Evolutionary conservation across 2,888 invertebrate genomes (phyloP), one percentile per base, ranked within the genome.

Genomic region (Penaeus monodon): DNA sequence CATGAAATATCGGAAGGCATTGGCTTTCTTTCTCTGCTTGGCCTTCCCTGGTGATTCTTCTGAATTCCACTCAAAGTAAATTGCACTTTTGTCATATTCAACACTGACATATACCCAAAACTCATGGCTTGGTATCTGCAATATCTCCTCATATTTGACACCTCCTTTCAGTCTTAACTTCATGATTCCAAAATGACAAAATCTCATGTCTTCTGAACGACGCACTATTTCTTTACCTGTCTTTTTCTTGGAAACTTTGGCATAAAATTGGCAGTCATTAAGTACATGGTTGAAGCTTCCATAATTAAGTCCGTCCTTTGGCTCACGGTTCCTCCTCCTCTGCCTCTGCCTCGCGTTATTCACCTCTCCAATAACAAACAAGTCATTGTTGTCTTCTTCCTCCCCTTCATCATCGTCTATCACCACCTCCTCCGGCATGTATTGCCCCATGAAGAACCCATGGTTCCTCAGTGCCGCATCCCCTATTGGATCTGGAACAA

Each of bases 101-200:
- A 90, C 81, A 89, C 91, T 91, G 0, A 92, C 90, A 89, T 92
- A 92, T 73, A 92, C 81, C 91, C 91, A 92, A 84, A 91, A 92
- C 79, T 91, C 91, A 73, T 1, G 38, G 12, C 73, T 57, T 27
- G 84, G 86, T 76, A 84, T 82, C 33, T 81, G 63, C 38, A 27
- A 20, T 17, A 89, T 12, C 7, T 76, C 79, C 44, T 84, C 78
- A 70, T 64, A 22, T 33, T 66, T 81, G 29, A 81, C 24, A 22
- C 81, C 22, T 22, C 49, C 27, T n/a, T 68, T 80, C 12, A 89
- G 86, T 22, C 77, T 73, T 2, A 89, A 29, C 14, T 44, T 27
- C 44, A 89, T 20, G 64, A 78, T 74, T 8, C 86, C 89, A 78
- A 89, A 84, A 14, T 70, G 76, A 29, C 89, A 89, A 70, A 85